Evolutionary conservation across 23 tunicate species (phyloP).

Genomic region (Phallusia fumigata): DNA sequence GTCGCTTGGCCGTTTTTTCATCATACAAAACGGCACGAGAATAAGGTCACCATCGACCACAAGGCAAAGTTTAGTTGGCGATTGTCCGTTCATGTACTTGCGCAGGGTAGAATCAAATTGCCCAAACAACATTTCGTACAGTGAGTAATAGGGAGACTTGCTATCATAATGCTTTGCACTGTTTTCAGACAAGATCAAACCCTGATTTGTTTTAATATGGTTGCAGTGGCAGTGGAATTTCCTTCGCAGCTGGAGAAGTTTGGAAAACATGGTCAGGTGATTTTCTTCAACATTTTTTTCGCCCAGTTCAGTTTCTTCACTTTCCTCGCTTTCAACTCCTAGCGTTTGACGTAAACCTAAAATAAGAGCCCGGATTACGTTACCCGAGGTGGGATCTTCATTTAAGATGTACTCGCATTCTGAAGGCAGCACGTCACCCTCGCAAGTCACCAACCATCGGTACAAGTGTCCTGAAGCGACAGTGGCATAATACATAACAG

Average conservation of each 20-base stretch:
- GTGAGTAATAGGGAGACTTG: constrained; percentile 40
- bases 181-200: constrained; percentile 3
- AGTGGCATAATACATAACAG: constrained; percentile 32
- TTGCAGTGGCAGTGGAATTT: not conserved
- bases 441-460: constrained; percentile 51
- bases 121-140: constrained; percentile 44
- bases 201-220: constrained; percentile 18
- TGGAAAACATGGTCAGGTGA: not conserved
- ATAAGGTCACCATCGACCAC: constrained; percentile 43
- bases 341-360: constrained; percentile 35
- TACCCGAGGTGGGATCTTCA: not conserved
- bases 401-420: not conserved
- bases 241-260: not conserved
- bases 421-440: constrained; percentile 19
- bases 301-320: not conserved
- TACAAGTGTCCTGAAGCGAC: constrained; percentile 35
- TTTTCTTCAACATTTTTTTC: not conserved
- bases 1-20: constrained; percentile 57
- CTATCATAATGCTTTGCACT: not conserved
- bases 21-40: constrained; percentile 63
- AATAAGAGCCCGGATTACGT: constrained; percentile 31
- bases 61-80: constrained; percentile 17
- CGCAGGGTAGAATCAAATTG: constrained; percentile 12
- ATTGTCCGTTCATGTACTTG: constrained; percentile 7
- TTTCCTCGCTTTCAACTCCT: constrained; percentile 43